Conservation (phyloP, 2,888 invertebrate genomes). For the Euzetes globulus region DNA sequence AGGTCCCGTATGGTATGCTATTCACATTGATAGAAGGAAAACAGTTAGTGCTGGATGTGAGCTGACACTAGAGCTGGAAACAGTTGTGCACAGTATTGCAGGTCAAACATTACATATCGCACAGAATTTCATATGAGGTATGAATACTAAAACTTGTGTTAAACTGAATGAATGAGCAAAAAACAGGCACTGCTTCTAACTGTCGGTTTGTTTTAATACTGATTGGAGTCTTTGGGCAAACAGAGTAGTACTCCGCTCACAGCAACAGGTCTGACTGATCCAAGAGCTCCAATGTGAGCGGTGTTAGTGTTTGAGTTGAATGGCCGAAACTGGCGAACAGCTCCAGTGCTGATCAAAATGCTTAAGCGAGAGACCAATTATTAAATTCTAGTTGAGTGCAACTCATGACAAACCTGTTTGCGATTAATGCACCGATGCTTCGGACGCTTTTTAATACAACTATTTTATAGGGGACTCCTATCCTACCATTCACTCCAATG, state of each 20-base stretch:
- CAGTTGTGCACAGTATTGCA: background rate
- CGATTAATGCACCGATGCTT: constrained; percentile 22
- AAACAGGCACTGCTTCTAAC: constrained; percentile 17
- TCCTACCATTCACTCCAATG: background rate
- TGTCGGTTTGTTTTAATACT: constrained; percentile 5
- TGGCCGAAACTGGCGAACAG: constrained; percentile 10
- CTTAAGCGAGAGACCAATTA: constrained; percentile 21
- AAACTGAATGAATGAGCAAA: background rate
- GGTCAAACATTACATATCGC: background rate
- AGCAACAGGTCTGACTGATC: constrained; percentile 2
- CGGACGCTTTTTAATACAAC: background rate
- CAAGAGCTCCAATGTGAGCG: constrained; percentile 10
- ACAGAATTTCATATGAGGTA: background rate
- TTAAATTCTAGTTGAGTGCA: constrained; percentile 8
- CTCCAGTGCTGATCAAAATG: constrained; percentile 18
- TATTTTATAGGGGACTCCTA: background rate
- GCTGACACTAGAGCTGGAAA: background rate
- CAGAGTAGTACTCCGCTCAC: background rate
- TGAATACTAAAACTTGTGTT: background rate
- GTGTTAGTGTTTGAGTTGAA: constrained; percentile 15
- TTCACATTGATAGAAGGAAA: too few relatives aligned
- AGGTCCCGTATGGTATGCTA: too few relatives aligned
- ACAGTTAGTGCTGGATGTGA: too few relatives aligned
- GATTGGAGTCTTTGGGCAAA: background rate
- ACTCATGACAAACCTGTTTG: constrained; percentile 10